Percentiles rank a stretch among this genome's conserved stretches.
phyloP scores from a whole-genome alignment of 2,113 vertebrate species.

The Salminus brasiliensis region DNA sequence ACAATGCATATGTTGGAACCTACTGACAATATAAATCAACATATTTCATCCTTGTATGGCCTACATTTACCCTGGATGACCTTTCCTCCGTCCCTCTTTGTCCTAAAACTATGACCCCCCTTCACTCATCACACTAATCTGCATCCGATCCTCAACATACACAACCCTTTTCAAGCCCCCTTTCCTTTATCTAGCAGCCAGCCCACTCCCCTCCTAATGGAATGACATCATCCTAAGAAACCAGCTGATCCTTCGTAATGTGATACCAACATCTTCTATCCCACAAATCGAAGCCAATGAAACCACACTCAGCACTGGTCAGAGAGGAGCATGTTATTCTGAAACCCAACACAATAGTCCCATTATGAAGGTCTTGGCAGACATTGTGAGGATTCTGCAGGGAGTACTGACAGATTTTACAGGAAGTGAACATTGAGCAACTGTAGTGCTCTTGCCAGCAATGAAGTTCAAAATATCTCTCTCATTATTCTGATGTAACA shows the following conservation, averaged over 20 bases:
- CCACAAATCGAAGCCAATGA: slow-evolving; percentile 20
- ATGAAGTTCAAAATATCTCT: not conserved
- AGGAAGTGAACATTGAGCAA: not conserved
- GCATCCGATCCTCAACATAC: not conserved
- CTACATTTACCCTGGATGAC: too few relatives aligned
- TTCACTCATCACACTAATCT: not conserved
- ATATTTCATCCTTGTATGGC: too few relatives aligned
- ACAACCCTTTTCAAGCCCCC: not conserved
- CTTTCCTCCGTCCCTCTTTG: too few relatives aligned
- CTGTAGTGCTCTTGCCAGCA: not conserved
- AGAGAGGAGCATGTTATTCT: not conserved
- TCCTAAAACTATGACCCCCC: not conserved
- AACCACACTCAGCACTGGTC: not conserved
- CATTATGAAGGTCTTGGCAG: not conserved
- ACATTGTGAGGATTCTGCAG: not conserved
- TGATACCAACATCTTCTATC: slow-evolving; percentile 37
- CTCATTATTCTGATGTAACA: too few relatives aligned
- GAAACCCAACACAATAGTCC: slow-evolving; percentile 3
- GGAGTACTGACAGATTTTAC: not conserved
- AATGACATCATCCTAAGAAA: slow-evolving; percentile 51
- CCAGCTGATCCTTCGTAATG: slow-evolving; percentile 52
- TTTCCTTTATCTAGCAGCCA: not conserved
- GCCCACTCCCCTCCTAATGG: not conserved
- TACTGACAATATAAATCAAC: too few relatives aligned
- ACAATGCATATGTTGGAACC: too few relatives aligned